Evolutionary conservation across 2,888 invertebrate genomes (phyloP).

Genomic region (Callimorpha dominula): DNA sequence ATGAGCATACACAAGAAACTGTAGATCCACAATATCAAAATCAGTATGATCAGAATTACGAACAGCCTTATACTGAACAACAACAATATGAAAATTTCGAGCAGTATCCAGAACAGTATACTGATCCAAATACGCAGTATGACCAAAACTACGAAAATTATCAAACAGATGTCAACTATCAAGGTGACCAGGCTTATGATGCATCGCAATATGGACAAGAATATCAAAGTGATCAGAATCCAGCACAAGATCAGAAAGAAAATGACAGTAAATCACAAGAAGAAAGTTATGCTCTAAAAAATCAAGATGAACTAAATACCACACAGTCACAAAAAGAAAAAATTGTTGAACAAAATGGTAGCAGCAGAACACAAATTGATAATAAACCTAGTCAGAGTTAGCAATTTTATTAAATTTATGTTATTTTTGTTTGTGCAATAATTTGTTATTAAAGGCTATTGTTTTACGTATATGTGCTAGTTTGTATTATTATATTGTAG

Average conservation of each 20-base stretch:
- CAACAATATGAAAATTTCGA: slow-evolving; percentile 61
- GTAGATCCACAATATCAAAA: slow-evolving; percentile 52
- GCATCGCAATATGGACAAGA: slow-evolving; percentile 62
- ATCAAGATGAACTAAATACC: slow-evolving; percentile 29
- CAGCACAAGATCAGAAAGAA: slow-evolving; percentile 18
- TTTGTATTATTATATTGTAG: slow-evolving; percentile 38
- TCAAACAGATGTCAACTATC: slow-evolving; percentile 66
- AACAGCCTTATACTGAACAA: slow-evolving; percentile 44
- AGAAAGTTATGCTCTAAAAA: slow-evolving; percentile 40
- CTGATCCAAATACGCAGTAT: slow-evolving; percentile 49
- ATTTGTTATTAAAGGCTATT: slow-evolving; percentile 65
- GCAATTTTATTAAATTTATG: slow-evolving; percentile 58
- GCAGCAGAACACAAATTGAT: slow-evolving; percentile 62
- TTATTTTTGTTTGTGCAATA: slow-evolving; percentile 72
- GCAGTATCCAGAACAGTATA: slow-evolving; percentile 59
- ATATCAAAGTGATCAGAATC: slow-evolving; percentile 42
- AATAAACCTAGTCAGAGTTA: slow-evolving; percentile 74
- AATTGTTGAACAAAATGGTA: slow-evolving; percentile 44
- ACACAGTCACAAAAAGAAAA: slow-evolving; percentile 28
- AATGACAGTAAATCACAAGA: slow-evolving; percentile 26
- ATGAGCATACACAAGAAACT: slow-evolving; percentile 46
- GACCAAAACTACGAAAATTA: slow-evolving; percentile 72
- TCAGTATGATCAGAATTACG: slow-evolving; percentile 59
- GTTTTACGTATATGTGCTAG: slow-evolving; percentile 55
- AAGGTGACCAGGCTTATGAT: slow-evolving; percentile 66